Evolutionary conservation across 2,888 invertebrate species (phyloP), one percentile per base, ranked within the genome.

Genomic region (Drosophila antonietae): DNA sequence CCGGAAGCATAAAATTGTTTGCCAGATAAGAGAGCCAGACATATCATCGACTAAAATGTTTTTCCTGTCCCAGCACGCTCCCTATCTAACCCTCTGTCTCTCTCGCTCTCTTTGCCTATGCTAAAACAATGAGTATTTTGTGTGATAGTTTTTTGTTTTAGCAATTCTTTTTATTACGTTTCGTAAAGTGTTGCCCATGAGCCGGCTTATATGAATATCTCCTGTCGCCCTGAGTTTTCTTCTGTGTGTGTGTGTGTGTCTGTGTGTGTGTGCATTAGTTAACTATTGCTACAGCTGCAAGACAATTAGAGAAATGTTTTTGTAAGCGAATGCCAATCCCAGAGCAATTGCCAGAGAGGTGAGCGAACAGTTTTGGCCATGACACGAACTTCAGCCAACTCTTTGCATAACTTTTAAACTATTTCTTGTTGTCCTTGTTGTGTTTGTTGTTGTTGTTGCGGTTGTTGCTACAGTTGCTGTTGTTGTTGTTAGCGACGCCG

Each of bases 1-100:
- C 82, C 88, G 88, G 88, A 88, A 88, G 89, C 88, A 89, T 86
- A 84, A 89, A 88, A 88, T 89, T 88, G 89, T 83, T 86, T 82
- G 80, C 86, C 69, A 89, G 88, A 88, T 88, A 89, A 88, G 75
- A 78, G 53, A 41, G 55, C 39, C 76, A 75, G 72, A 82, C 56
- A 85, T 68, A 81, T 76, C 83, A 88, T 81, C 78, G 83, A 72
- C 73, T 77, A 80, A 88, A 88, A 85, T 77, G 83, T 68, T 77
- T 85, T 76, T 77, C 73, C 80, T 76, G 71, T 62, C 59, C 52
- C 52, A 56, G 59, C 44, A 33, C 53, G 23, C 60, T 39, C 23
- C 18, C 41, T n/a, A 20, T 47, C 49, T 12, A 31, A 39, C 20
- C 44, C n/a, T 14, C 10, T 10, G 18, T 41, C n/a, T n/a, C 28